Conservation (phyloP, 2,797 vertebrate genomes). For the Halcyon smyrnensis region DNA sequence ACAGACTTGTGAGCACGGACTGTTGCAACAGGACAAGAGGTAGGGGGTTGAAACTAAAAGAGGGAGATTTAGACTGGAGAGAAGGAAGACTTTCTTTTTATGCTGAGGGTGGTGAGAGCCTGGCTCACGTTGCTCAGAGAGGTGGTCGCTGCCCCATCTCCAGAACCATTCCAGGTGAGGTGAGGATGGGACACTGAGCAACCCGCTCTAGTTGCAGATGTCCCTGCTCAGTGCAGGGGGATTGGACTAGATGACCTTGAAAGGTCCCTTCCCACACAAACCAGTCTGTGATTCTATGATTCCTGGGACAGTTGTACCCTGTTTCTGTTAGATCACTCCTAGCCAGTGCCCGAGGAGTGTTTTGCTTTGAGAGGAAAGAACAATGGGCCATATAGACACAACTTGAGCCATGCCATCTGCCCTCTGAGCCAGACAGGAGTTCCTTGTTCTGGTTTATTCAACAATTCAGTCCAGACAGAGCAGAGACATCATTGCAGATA, state of each 20-base stretch:
- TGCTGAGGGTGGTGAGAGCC: not conserved
- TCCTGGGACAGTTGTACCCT: not conserved
- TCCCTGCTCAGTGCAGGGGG: not conserved
- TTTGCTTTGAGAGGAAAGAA: not conserved
- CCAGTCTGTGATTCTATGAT: not conserved
- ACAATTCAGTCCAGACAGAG: not conserved
- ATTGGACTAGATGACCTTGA: not conserved
- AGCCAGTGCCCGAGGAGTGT: not conserved
- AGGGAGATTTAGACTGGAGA: not conserved
- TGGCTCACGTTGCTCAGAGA: not conserved
- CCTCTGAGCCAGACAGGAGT: not conserved
- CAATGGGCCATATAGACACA: rapidly evolving
- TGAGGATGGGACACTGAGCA: not conserved
- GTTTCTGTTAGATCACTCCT: not conserved
- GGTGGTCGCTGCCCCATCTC: not conserved
- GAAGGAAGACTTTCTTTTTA: not conserved
- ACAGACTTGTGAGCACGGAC: too few species aligned
- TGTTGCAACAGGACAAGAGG: too few species aligned
- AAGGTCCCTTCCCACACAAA: not conserved
- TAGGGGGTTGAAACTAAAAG: not conserved
- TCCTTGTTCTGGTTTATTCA: not conserved
- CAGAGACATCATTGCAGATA: not conserved
- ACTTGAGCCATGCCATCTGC: not conserved
- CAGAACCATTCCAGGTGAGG: too few species aligned
- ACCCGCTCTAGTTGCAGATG: not conserved